Evolutionary conservation across 2,797 vertebrate species (phyloP), one percentile per base, ranked within the genome.

Genomic region (Bradypodion pumilum): DNA sequence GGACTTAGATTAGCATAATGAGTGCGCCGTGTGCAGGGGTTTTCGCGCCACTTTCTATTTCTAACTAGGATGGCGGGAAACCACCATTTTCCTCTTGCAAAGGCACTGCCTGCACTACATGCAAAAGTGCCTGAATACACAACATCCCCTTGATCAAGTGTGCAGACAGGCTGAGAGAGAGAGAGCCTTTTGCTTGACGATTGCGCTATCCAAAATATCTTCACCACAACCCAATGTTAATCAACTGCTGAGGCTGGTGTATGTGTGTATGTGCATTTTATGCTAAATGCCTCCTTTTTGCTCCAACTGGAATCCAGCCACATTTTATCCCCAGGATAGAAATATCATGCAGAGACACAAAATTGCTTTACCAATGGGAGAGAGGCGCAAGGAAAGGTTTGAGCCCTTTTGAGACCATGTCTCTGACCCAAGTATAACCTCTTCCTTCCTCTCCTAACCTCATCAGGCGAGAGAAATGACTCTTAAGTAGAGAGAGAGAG

Each of bases 211-310:
- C 75, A 46, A 65, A 52, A 65, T 89, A 85, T 76, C 85, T 85
- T 84, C 88, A 60, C 87, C 91, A 88, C 88, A 74, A 65, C 86
- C 85, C 62, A 10, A 74, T 88, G 5, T 90, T 88, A 73, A 83
- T 81, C 69, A 60, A 85, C 86, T 42, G 40, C 35, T 68, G 27
- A 37, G 19, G 44, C 25, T 6, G n/a, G n/a, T n/a, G n/a, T n/a
- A n/a, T 62, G 1, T 40, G 2, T n/a, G n/a, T n/a, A n/a, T n/a
- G n/a, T n/a, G n/a, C n/a, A n/a, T 59, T n/a, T 23, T 2, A 86
- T 73, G 44, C 63, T 78, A 78, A 85, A 81, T 56, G 81, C n/a
- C 44, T 42, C 27, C 6, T 52, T 69, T 52, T 5, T 75, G 2
- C 72, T 49, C 70, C 16, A 21, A 15, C 70, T 63, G 77, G 78